Percentiles rank a stretch among this genome's conserved stretches.
phyloP scores from a whole-genome alignment of 2,888 invertebrate species.

The Anthophora plumipes region DNA sequence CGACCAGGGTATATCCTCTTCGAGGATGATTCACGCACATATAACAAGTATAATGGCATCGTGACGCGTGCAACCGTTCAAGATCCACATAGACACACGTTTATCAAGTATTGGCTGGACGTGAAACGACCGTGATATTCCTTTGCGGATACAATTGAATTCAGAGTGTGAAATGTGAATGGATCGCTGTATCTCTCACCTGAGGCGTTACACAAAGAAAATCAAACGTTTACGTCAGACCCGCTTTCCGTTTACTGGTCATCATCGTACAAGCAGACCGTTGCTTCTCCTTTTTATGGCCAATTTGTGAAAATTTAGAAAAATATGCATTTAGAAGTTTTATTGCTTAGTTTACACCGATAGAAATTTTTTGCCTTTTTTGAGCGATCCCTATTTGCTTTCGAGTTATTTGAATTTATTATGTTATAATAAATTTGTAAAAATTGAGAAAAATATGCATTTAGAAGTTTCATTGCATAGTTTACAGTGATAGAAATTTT shows the following conservation, averaged over 20 bases:
- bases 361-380: too few relatives aligned
- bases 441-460: neutral
- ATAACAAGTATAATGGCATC: slow-evolving; percentile 8
- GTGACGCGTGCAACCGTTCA: neutral
- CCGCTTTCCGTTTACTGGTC: slow-evolving; percentile 20
- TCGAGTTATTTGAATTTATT: too few relatives aligned
- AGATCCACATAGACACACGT: slow-evolving; percentile 9
- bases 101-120: slow-evolving; percentile 35
- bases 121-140: slow-evolving; percentile 42
- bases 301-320: neutral
- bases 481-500: too few relatives aligned
- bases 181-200: slow-evolving; percentile 34
- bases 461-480: too few relatives aligned
- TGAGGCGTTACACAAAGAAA: slow-evolving; percentile 11
- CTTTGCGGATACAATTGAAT: slow-evolving; percentile 44
- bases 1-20: neutral
- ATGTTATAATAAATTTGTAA: too few relatives aligned
- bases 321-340: too few relatives aligned
- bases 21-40: slow-evolving; percentile 20
- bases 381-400: too few relatives aligned
- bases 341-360: too few relatives aligned
- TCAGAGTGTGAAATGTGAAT: slow-evolving; percentile 48
- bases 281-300: neutral
- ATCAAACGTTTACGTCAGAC: slow-evolving; percentile 29
- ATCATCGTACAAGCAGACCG: neutral